Base-by-base conservation (phyloP, 2,888 invertebrate species). In the Tetragonisca angustula region DNA sequence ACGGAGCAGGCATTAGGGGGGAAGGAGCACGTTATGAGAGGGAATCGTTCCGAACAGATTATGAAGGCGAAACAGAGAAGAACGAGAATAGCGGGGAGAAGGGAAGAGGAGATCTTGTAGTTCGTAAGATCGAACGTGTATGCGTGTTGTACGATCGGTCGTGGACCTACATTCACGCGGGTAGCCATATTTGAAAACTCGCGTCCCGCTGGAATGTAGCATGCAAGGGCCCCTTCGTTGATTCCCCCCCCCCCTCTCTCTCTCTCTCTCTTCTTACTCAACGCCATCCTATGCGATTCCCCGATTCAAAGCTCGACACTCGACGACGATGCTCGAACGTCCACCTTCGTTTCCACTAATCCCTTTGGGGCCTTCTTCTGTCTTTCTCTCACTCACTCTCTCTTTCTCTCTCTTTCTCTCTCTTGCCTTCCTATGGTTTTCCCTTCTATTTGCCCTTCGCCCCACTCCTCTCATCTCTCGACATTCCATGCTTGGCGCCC, bases 91-190 rank as follows among this genome's bases (percentile, higher is more conserved):
- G 61, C n/a, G 43, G 64, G 72, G 65, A 59, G 49, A 49, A 67
- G 65, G 49, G 32, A 50, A 27, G 64, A 67, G 78, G 56, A 61
- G 83, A 89, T 79, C 85, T 83, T 76, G 81, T 82, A 80, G 81
- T 88, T 84, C 61, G 69, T 59, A 74, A 67, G 78, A 70, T 71
- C 65, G 68, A 64, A 69, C 69, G 76, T 59, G 79, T 71, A 82
- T 81, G 89, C 86, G 88, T 88, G 90, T 89, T 88, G 83, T 90
- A 92, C 93, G 92, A 92, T 93, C 93, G 93, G 94, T 94, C 94
- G 94, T 94, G 94, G 94, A 94, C 94, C 94, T 94, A 94, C 94
- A 94, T 94, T 94, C 94, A 92, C 91, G 91, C 89, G 91, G 80
- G 91, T 91, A 91, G 93, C 93, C 94, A 94, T 94, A 92, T 94